Evolutionary conservation across 2,888 invertebrate genomes (phyloP).

Genomic region (Taenaris catops): DNA sequence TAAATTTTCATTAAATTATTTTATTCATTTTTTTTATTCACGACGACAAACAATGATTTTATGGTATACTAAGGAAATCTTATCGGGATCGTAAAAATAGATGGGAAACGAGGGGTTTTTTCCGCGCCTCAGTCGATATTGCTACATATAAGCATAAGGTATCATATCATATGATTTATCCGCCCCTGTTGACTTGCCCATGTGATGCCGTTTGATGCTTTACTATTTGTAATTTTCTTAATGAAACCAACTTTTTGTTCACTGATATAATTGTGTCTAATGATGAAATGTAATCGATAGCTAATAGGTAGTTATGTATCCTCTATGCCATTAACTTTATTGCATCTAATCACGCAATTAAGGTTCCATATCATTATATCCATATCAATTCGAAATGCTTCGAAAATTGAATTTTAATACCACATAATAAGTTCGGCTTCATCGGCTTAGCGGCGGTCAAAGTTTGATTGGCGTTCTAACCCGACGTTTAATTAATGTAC

Average conservation of each 20-base stretch:
- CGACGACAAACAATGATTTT: too few relatives aligned
- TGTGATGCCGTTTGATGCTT: slow-evolving; percentile 62
- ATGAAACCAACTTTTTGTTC: slow-evolving; percentile 41
- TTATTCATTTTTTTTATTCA: too few relatives aligned
- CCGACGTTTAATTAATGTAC: slow-evolving; percentile 73
- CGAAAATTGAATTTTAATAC: slow-evolving; percentile 74
- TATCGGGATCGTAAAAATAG: too few relatives aligned
- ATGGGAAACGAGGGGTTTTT: slow-evolving; percentile 76
- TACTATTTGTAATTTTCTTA: slow-evolving; percentile 52
- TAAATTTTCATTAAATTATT: too few relatives aligned
- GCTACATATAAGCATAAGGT: slow-evolving; percentile 60
- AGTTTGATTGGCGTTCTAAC: slow-evolving; percentile 76
- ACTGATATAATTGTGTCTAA: too few relatives aligned
- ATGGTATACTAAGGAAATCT: too few relatives aligned
- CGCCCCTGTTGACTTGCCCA: slow-evolving; percentile 57
- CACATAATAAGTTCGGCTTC: slow-evolving; percentile 72
- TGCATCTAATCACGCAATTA: slow-evolving; percentile 32
- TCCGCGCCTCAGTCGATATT: slow-evolving; percentile 69
- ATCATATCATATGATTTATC: slow-evolving; percentile 73
- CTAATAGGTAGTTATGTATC: slow-evolving; percentile 2
- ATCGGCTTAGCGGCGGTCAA: slow-evolving; percentile 72
- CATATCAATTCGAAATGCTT: slow-evolving; percentile 60
- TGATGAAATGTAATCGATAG: slow-evolving; percentile 5
- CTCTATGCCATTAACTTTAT: slow-evolving; percentile 26
- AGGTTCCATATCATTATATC: slow-evolving; percentile 32